Evolutionary conservation across 2,797 vertebrate species (phyloP).

Genomic region (Anolis apletophallus): DNA sequence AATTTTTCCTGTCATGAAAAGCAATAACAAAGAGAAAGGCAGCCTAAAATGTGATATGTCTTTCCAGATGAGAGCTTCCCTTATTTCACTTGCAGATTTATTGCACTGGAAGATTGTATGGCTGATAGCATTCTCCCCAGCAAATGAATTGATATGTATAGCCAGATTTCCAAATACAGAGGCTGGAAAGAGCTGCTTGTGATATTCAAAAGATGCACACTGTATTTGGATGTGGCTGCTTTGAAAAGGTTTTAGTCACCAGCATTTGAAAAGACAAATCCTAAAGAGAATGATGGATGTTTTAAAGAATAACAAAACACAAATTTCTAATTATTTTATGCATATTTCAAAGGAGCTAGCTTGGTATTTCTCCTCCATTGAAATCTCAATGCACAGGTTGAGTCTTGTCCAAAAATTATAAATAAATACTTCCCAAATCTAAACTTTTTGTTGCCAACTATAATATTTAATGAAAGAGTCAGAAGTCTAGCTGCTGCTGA

Average conservation of each 20-base stretch:
- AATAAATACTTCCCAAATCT: too few species aligned
- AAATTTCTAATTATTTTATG: background rate
- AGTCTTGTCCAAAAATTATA: too few species aligned
- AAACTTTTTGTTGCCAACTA: too few species aligned
- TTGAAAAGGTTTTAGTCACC: constrained; percentile 21
- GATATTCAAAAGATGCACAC: background rate
- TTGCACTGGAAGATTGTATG: constrained; percentile 1
- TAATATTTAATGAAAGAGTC: too few species aligned
- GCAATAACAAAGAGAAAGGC: constrained; percentile 23
- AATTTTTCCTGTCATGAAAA: constrained; percentile 45
- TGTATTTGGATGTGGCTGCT: background rate
- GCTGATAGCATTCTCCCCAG: constrained; percentile 16
- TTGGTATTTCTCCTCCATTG: constrained; percentile 21
- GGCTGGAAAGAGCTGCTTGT: background rate
- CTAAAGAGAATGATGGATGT: constrained; percentile 5
- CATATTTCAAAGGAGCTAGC: constrained; percentile 26
- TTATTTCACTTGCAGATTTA: constrained; percentile 21
- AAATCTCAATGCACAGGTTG: background rate
- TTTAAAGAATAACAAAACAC: constrained; percentile 11
- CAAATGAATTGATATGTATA: constrained; percentile 25
- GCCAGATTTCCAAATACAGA: constrained; percentile 35
- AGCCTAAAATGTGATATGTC: background rate
- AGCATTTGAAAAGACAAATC: constrained; percentile 5
- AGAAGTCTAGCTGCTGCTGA: too few species aligned
- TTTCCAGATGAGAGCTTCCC: background rate